Percentiles rank a stretch among this genome's conserved stretches.
Conservation (phyloP, 2,113 vertebrate genomes). For the Emydura subglobosa region DNA sequence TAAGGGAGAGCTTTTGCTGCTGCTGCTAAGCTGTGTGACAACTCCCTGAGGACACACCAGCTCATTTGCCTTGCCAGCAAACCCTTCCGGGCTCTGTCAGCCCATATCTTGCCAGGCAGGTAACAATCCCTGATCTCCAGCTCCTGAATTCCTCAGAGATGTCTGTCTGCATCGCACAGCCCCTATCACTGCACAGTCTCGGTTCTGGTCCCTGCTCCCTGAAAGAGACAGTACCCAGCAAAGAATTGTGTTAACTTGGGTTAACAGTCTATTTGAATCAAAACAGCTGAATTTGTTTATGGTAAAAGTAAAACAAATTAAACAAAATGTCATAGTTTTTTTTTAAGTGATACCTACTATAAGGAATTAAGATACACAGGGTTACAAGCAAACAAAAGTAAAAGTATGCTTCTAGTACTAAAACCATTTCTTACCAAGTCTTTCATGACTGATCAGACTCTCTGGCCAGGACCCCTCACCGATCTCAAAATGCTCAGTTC, state of each 20-base stretch:
- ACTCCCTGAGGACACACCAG: background rate
- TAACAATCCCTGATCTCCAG: background rate
- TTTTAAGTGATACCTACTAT: background rate
- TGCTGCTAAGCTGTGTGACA: too few relatives aligned
- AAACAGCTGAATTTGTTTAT: background rate
- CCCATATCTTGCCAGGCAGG: background rate
- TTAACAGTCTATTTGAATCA: background rate
- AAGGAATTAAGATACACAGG: background rate
- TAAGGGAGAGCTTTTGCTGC: background rate
- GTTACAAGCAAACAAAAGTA: background rate
- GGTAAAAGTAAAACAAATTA: background rate
- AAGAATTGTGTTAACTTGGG: background rate
- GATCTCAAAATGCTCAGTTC: too few relatives aligned
- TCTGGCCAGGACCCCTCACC: background rate
- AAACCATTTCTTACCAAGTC: background rate
- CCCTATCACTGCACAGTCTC: background rate
- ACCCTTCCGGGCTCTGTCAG: background rate
- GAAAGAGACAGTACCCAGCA: background rate
- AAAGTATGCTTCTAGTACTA: background rate
- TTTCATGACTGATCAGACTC: background rate
- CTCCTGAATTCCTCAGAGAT: background rate
- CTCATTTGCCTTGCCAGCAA: background rate
- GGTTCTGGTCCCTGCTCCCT: background rate
- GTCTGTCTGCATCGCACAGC: background rate
- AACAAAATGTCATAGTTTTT: background rate